Base-by-base conservation (phyloP, 2,797 vertebrate genomes). In the Sebastiscus albofasciatus region DNA sequence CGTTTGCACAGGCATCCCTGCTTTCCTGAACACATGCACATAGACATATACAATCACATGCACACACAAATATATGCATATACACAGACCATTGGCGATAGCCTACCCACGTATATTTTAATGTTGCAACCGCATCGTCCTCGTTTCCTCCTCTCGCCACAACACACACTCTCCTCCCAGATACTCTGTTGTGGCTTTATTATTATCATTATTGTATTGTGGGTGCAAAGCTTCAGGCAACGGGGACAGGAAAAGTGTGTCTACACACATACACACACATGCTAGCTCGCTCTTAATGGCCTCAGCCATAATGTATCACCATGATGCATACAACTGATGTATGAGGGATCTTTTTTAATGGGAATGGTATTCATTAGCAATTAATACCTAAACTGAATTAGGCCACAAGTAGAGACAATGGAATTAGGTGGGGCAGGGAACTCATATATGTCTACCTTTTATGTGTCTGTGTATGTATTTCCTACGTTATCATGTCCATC, bases 81-180 rank as follows among this genome's bases (percentile, higher is more conserved):
- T 56, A 76, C 22, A 54, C 26, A 80, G 36, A 64, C 7, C 13
- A 26, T 3, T 72, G 26, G 27, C 3, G 1, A 80, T 11, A 46
- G 18, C 49, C 20, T 27, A 42, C 13, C 46, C 18, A 34, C 26
- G 46, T 8, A 33, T 24, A 65, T 16, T 96, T 96, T 96, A 96
- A 97, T 96, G 94, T 96, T 95, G 93, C 95, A 94, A 95, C 94
- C 91, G 93, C 96, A 96, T 61, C 27, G 95, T 97, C 96, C 96
- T 92, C 94, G 96, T 96, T 96, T 92, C 86, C 1, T 31, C 24
- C 6, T 74, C 52, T 72, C 8, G 1, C 46, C 42, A 60, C 56
- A 80, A 75, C 59, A 77, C 71, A 83, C 56, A 36, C 12, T 75
- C 67, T 86, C 49, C 66, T 80, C 56, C 73, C 22, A 82, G 46